These are phyloP conservation scores for Eucriotettix oculatus DNA, from an alignment of 2,888 invertebrate genomes.

Conservation along the genomic window DNA sequence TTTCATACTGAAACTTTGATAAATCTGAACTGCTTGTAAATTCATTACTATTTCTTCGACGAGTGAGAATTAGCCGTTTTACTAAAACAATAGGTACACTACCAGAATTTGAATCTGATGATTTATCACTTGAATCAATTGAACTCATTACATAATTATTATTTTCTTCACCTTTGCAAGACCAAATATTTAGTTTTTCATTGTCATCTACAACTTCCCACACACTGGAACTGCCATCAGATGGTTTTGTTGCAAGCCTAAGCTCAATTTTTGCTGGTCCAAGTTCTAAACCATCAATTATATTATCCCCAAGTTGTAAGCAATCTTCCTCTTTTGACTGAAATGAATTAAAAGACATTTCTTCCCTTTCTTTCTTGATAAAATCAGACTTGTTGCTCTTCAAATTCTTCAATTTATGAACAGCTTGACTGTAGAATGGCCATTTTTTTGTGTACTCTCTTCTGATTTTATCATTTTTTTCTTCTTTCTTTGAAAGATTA, in stretches of 20 bases:
- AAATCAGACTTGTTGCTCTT: background rate
- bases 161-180: background rate
- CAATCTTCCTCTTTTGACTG: background rate
- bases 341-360: no score
- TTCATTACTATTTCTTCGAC: background rate
- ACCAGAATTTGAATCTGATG: background rate
- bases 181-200: background rate
- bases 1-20: background rate
- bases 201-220: background rate
- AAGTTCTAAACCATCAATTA: slow-evolving; percentile 2
- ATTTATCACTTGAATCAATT: background rate
- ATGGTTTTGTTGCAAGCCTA: slow-evolving; percentile 3
- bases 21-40: background rate
- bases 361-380: background rate
- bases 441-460: background rate
- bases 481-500: slow-evolving; percentile 6
- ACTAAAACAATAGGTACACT: slow-evolving; percentile 8
- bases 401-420: background rate
- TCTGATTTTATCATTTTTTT: background rate
- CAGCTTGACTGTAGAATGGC: background rate
- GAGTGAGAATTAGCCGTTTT: slow-evolving; percentile 7
- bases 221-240: background rate
- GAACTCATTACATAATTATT: background rate
- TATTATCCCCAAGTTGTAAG: background rate
- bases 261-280: slow-evolving; percentile 10